phyloP scores from a whole-genome alignment of 2,113 vertebrate species.

The Eolophus roseicapilla region DNA sequence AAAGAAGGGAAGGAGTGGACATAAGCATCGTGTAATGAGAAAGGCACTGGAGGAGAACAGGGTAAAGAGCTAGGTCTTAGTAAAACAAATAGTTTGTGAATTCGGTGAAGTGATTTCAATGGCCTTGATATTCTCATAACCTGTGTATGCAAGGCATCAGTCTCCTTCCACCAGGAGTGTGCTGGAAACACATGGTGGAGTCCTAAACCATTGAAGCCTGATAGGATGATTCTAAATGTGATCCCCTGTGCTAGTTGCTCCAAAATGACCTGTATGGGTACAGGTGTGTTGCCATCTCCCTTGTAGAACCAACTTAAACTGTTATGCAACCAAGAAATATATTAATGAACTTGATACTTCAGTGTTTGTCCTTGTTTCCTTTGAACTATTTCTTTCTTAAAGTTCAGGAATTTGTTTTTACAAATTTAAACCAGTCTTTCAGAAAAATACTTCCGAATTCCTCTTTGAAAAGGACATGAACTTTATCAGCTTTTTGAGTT shows the following conservation, averaged over 20 bases:
- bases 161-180: not conserved
- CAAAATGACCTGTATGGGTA: not conserved
- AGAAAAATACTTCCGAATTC: not conserved
- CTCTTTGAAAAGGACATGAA: not conserved
- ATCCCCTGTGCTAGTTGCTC: not conserved
- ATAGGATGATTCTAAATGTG: not conserved
- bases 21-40: accelerated
- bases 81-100: not conserved
- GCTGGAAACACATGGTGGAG: accelerated
- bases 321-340: not conserved
- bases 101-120: not conserved
- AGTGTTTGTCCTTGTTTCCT: not conserved
- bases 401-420: not conserved
- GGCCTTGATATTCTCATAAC: not conserved
- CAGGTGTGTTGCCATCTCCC: not conserved
- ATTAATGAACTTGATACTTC: not conserved
- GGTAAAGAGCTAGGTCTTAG: not conserved
- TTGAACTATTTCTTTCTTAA: not conserved
- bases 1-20: not conserved
- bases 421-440: not conserved
- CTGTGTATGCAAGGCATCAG: not conserved
- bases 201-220: not conserved
- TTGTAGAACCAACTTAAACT: not conserved
- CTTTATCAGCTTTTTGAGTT: not conserved
- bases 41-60: not conserved